Base-by-base conservation (phyloP, 92 coral and sea anemone genomes). In the Scolanthus callimorphus region DNA sequence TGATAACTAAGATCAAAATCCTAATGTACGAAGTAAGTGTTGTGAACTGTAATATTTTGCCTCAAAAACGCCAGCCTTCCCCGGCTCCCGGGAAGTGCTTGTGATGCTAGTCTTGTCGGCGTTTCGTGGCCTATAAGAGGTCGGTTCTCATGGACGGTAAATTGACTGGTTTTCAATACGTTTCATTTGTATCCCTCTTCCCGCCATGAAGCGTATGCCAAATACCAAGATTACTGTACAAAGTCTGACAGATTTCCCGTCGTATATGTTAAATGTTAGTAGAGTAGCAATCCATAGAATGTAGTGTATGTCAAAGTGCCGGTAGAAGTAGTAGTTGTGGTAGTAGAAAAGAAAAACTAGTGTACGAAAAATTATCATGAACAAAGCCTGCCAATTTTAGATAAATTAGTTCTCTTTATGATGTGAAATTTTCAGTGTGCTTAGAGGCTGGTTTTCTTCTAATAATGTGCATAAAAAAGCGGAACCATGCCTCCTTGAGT, bases 21-120 rank as follows among this genome's bases (percentile, higher is more conserved):
- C 55, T 55, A 57, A 65, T 31, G 39, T 65, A 65, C 51, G 39
- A 61, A n/a, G n/a, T 55, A 48, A 29, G 55, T 55, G 65, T 57
- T 50, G 53, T 64, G n/a, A 63, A 76, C 56, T 80, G 87, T 80
- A 80, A 80, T 57, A 75, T 80, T 80, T n/a, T 74, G 52, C 63
- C 55, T 59, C 43, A 39, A 31, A 65, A 53, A 65, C 72, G 45
- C 28, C 51, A 58, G 39, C 39, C 74, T 68, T 47, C 53, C 53
- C 55, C 49, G 55, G 20, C n/a, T 60, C 15, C 41, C 17, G 17
- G 17, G 23, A 46, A 46, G 4, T 9, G 12, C 52, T 62, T 68
- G 70, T 34, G 50, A 53, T 57, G 13, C 27, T 49, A 20, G 65
- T 57, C 46, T 30, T 55, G 30, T 19, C 55, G 56, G 39, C 44